A percentile compares a stretch with the other conserved stretches of the same genome.
These are phyloP conservation scores for Dugesia japonica DNA, from an alignment of 2,888 invertebrate species.

Conservation along the genomic window DNA sequence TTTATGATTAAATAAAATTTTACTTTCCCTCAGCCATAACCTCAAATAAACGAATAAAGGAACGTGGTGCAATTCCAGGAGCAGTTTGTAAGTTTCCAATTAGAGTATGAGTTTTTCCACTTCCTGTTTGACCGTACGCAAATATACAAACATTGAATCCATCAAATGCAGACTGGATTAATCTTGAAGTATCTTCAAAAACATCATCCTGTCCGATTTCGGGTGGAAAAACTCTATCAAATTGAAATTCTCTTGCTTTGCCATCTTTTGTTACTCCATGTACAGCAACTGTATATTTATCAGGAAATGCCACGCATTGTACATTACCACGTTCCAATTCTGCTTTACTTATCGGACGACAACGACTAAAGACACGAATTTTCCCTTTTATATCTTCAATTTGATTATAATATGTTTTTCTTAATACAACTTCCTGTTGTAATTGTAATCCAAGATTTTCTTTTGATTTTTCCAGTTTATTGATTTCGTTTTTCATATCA, in stretches of 20 bases:
- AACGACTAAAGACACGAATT: constrained; percentile 44
- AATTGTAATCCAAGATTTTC: not conserved
- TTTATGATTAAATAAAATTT: not conserved
- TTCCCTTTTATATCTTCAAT: constrained; percentile 48
- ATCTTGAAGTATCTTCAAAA: constrained; percentile 49
- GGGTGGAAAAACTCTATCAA: constrained; percentile 47
- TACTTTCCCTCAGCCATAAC: constrained; percentile 43
- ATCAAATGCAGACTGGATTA: constrained; percentile 65
- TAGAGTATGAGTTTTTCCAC: constrained; percentile 52
- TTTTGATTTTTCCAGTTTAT: not conserved
- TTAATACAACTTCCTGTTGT: constrained; percentile 38
- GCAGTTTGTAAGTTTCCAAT: constrained; percentile 46
- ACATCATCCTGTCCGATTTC: constrained; percentile 45
- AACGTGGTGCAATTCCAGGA: constrained; percentile 47
- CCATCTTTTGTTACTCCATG: constrained; percentile 42
- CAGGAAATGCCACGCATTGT: constrained; percentile 40
- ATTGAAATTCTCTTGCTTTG: constrained; percentile 45
- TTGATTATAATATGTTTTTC: constrained; percentile 47
- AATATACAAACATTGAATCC: constrained; percentile 98
- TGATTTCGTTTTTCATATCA: not conserved
- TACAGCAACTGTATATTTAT: constrained; percentile 44
- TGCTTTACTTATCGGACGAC: constrained; percentile 41
- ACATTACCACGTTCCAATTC: constrained; percentile 42
- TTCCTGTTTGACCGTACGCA: constrained; percentile 87
- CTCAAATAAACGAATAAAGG: constrained; percentile 49